Evolutionary conservation across 2,113 vertebrate species (phyloP), one percentile per base, ranked within the genome.

Genomic region (Hyla sarda): DNA sequence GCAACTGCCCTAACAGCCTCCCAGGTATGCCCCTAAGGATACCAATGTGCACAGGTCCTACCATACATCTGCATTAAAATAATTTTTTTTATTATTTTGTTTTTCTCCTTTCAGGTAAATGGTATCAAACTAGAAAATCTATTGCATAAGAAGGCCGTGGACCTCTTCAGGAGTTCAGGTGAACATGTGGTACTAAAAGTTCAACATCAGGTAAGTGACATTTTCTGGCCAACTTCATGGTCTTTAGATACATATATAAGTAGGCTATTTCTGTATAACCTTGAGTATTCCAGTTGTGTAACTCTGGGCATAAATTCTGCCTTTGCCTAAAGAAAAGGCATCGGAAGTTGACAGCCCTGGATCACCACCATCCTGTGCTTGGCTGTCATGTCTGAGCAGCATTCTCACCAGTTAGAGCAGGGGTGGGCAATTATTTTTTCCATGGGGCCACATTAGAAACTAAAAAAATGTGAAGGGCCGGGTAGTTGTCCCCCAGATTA

Each of bases 131-230:
- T 99, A 87, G 93, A 95, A 91, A 91, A 96, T 73, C 91, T 93
- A 85, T 91, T 92, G 37, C 98, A 99, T 87, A 91, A 87, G 88
- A 92, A 93, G 34, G 96, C 94, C 4, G 98, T 99, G 90, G 93
- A 97, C 0, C 92, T 99, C 76, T 99, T 99, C 91, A 93, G 95
- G 87, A 95, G 92, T 0, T 96, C 98, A 0, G 98, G 97, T 76
- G 95, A 88, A 76, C 88, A 96, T 0, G 98, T 99, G 73, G 92
- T 94, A 71, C 94, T 99, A 30, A 92, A 90, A 75, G 93, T 99
- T n/a, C 92, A 94, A 74, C 96, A 96, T 90, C 96, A 94, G 95
- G 97, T 99, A 82, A 19, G 95, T 91, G 79, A 83, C 23, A 17
- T 65, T 13, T 17, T 25, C 25, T 52, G 14, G 1, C 25, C 45